A percentile compares a stretch with the other conserved stretches of the same genome.
Evolutionary conservation across 2,113 vertebrate species (phyloP).

Genomic region (Bufo bufo): DNA sequence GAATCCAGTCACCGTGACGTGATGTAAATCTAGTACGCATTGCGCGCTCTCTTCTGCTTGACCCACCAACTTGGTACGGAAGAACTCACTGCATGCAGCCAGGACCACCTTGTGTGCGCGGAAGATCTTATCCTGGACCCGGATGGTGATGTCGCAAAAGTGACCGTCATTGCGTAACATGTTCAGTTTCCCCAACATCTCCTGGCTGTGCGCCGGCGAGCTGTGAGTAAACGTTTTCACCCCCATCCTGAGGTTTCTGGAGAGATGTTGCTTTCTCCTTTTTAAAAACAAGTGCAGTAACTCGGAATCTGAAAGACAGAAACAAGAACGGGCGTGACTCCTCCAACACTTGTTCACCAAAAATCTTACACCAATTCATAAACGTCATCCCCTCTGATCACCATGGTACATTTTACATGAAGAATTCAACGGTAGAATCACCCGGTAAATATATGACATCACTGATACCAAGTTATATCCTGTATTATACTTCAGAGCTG

Average conservation of each 20-base stretch:
- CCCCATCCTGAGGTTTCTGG: conserved; percentile 77
- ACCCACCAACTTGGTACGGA: conserved; percentile 88
- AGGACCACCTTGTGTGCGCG: conserved; percentile 90
- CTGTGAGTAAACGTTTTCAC: conserved; percentile 94
- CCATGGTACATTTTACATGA: too few species aligned
- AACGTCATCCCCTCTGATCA: background rate
- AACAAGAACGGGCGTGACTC: background rate
- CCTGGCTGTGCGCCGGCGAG: conserved; percentile 89
- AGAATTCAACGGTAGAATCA: background rate
- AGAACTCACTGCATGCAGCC: conserved; percentile 92
- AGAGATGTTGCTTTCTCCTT: conserved; percentile 51
- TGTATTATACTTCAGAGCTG: background rate
- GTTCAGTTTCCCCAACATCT: conserved; percentile 93
- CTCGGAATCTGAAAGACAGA: conserved; percentile 41
- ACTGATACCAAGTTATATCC: too few species aligned
- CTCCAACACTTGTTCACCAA: background rate
- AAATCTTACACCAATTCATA: background rate
- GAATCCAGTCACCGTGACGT: conserved; percentile 96
- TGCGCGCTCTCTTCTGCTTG: conserved; percentile 87
- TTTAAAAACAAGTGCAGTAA: conserved; percentile 45
- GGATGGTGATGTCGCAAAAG: conserved; percentile 90
- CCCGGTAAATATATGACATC: too few species aligned
- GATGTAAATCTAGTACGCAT: conserved; percentile 93
- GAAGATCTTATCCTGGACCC: conserved; percentile 93
- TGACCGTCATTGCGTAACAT: conserved; percentile 88